phyloP scores from a whole-genome alignment of 2,888 invertebrate species.

The Macrosiphum euphorbiae region DNA sequence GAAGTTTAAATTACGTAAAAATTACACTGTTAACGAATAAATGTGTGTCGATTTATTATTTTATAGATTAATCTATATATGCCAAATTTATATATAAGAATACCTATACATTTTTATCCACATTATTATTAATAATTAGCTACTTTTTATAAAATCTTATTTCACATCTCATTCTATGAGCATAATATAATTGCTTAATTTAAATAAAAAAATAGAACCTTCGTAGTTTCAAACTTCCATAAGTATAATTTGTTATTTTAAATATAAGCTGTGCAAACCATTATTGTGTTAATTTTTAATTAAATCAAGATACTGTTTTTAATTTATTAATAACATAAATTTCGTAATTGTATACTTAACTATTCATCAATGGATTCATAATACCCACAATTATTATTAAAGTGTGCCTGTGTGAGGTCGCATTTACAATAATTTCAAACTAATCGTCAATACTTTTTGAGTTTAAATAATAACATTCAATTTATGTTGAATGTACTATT shows the following conservation, averaged over 20 bases:
- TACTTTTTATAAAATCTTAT: background rate
- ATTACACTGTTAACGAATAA: background rate
- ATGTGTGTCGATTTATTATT: background rate
- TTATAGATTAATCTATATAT: background rate
- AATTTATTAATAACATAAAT: background rate
- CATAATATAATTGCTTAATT: background rate
- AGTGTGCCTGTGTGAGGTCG: background rate
- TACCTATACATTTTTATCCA: background rate
- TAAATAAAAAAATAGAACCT: background rate
- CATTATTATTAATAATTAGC: background rate
- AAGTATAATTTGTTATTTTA: background rate
- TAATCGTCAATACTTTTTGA: background rate
- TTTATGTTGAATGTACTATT: background rate
- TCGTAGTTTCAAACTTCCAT: background rate
- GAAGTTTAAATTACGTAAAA: background rate
- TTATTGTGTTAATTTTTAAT: background rate
- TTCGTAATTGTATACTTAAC: background rate
- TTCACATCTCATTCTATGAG: background rate
- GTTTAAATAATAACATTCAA: background rate
- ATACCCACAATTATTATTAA: background rate
- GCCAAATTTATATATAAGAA: background rate
- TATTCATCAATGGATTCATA: background rate
- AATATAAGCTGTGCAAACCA: background rate
- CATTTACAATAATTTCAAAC: background rate
- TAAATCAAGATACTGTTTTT: background rate